Evolutionary conservation across 2,888 invertebrate genomes (phyloP), one percentile per base, ranked within the genome.

Genomic region (Microctonus aethiopoides): DNA sequence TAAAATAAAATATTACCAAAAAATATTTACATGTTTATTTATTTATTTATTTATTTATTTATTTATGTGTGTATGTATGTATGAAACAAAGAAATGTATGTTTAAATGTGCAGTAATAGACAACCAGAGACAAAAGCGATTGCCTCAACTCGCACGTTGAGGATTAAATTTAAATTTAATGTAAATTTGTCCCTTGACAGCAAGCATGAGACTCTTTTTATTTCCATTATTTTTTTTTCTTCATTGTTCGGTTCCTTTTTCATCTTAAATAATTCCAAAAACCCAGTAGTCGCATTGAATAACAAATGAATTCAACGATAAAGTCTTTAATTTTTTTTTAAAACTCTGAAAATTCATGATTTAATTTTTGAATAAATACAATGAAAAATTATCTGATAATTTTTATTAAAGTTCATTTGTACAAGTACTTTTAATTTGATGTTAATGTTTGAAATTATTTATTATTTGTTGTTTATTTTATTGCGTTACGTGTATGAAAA

Each of bases 81-180:
- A 36, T 9, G 10, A n/a, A n/a, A n/a, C 24, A 54, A 22, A 11
- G 11, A 22, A 6, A 20, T 16, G 9, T 16, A 46, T 7, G 16
- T 46, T 16, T 46, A 16, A 46, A 46, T 20, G 46, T 46, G 24
- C 11, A 54, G 1, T 22, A 34, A 16, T 32, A n/a, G 32, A 10
- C 20, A 5, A 32, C 34, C 16, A 0, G 36, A 34, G 34, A 11
- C 16, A 13, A 32, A 34, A 36, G 59, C 20, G 29, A 59, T 59
- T 59, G 34, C 20, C 16, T 59, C 16, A 59, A 59, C 34, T 34
- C 16, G 22, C 20, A 34, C 34, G 32, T 9, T 16, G 34, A 36
- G 34, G 13, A 59, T 34, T 59, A 16, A 36, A 59, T 59, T 59
- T 22, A 59, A 59, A 59, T 59, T 36, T 34, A 16, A 59, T 59